Percentiles rank a stretch among this genome's conserved stretches.
phyloP scores from a whole-genome alignment of 1,140 invertebrate genomes.

The Trachymyrmex cornetzi region DNA sequence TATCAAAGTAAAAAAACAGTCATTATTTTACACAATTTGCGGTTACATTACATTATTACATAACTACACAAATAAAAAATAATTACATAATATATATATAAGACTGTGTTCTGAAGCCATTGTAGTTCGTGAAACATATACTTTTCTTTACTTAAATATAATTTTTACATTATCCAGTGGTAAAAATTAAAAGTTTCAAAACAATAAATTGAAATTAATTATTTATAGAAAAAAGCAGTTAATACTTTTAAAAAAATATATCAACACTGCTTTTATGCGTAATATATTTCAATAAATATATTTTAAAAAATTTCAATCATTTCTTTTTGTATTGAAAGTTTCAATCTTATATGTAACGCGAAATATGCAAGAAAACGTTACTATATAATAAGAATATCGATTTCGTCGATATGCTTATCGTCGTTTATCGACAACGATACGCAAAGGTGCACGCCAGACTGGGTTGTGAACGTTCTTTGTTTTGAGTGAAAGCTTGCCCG shows the following conservation, averaged over 20 bases:
- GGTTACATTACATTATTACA: background rate
- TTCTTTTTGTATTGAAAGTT: background rate
- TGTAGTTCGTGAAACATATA: background rate
- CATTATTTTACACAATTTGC: background rate
- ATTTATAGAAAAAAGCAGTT: background rate
- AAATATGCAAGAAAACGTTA: conserved; percentile 2
- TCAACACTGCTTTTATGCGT: background rate
- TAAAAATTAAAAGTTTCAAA: background rate
- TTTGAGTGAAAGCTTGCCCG: conserved; percentile 62
- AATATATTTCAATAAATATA: background rate
- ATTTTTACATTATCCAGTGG: background rate
- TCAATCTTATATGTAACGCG: background rate
- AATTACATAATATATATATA: background rate
- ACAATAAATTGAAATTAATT: background rate
- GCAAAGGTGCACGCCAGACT: conserved; percentile 12
- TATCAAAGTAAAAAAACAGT: background rate
- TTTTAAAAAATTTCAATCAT: background rate
- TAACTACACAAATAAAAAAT: background rate
- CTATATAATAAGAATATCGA: conserved; percentile 21
- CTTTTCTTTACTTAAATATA: background rate
- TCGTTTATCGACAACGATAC: conserved; percentile 39
- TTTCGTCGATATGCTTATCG: conserved; percentile 25
- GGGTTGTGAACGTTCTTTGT: conserved; percentile 45
- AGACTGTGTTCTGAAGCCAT: background rate
- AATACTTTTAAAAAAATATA: background rate